Percentiles rank a stretch among this genome's conserved stretches.
Conservation (phyloP, 2,888 invertebrate species). For the Phragmatobia fuliginosa region DNA sequence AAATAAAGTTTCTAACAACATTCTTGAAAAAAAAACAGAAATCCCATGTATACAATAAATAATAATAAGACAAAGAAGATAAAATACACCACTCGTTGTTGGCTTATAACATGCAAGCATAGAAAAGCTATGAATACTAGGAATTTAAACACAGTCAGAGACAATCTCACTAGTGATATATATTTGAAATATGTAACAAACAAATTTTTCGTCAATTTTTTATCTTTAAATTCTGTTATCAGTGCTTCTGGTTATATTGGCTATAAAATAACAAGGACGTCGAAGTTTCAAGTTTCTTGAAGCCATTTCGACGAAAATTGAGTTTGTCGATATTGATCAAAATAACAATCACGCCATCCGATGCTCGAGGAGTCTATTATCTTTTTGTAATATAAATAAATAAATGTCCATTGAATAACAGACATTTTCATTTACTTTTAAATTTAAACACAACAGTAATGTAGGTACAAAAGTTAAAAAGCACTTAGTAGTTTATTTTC, state of each 20-base stretch:
- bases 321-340: slow-evolving; percentile 3
- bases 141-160: background rate
- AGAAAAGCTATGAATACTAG: background rate
- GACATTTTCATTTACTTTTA: background rate
- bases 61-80: background rate
- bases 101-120: too few relatives aligned
- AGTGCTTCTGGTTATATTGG: background rate
- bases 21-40: fast-evolving
- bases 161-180: background rate
- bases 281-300: background rate
- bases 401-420: background rate
- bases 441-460: background rate
- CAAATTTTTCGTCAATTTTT: background rate
- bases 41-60: too few relatives aligned
- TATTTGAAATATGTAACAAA: background rate
- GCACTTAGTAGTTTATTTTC: background rate
- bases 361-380: background rate
- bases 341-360: background rate
- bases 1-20: too few relatives aligned
- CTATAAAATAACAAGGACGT: background rate
- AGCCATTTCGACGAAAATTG: background rate
- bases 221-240: background rate
- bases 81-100: background rate
- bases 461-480: background rate
- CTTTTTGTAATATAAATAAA: background rate